phyloP scores from a whole-genome alignment of 2,797 vertebrate genomes.

The Smutsia gigantea region DNA sequence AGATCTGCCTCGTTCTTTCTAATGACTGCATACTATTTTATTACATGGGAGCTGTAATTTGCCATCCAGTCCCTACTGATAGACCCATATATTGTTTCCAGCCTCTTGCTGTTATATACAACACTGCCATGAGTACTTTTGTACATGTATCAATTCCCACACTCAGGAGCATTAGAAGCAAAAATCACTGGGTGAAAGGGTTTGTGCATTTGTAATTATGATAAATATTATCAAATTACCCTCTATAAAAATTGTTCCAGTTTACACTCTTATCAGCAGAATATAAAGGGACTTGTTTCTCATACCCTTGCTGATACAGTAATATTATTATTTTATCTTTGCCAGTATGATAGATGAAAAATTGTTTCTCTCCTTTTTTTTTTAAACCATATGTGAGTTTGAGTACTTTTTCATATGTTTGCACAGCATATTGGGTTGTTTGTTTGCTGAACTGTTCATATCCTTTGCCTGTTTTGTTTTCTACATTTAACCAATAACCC shows the following conservation, averaged over 20 bases:
- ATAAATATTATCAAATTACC: neutral
- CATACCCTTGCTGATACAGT: neutral
- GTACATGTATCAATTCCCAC: neutral
- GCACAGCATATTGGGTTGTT: neutral
- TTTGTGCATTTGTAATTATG: neutral
- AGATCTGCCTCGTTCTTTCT: neutral
- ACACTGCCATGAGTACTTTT: neutral
- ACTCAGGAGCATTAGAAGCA: neutral
- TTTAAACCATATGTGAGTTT: neutral
- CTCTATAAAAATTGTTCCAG: neutral
- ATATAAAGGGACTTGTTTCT: neutral
- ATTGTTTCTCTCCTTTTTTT: neutral
- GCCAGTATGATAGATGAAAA: neutral
- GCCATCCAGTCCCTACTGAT: neutral
- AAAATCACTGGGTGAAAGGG: slow-evolving; percentile 10
- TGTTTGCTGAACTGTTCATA: neutral
- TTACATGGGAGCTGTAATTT: neutral
- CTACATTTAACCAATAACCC: neutral
- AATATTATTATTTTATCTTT: slow-evolving; percentile 9
- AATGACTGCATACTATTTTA: neutral
- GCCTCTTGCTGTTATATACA: neutral
- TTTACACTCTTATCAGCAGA: neutral
- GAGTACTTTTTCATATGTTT: neutral
- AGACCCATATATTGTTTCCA: neutral
- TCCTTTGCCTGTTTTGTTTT: neutral